Conservation (phyloP, 2,113 vertebrate genomes). For the Takifugu flavidus region DNA sequence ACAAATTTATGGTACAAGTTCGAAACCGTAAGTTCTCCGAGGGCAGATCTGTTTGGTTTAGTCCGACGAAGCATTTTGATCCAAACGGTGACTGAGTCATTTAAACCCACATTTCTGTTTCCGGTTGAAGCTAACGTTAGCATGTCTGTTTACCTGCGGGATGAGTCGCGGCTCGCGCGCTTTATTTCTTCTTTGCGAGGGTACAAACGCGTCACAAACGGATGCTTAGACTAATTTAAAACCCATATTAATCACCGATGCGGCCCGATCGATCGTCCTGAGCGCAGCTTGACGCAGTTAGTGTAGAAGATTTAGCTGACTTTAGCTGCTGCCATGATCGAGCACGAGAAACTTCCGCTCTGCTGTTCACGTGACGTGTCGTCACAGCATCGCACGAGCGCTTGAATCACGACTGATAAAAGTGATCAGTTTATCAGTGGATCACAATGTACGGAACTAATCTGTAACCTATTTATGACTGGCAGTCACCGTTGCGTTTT, state of each 20-base stretch:
- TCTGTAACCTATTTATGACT: too few species aligned
- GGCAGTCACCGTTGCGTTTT: too few species aligned
- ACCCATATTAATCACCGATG: background rate
- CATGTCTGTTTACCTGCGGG: slow-evolving; percentile 52
- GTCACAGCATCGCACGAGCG: too few species aligned
- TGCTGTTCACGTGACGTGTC: slow-evolving; percentile 40
- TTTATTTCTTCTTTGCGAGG: background rate
- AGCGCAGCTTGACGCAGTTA: background rate
- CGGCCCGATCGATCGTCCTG: background rate
- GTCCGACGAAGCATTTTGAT: too few species aligned
- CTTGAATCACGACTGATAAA: background rate
- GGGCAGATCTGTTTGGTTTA: too few species aligned
- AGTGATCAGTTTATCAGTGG: too few species aligned
- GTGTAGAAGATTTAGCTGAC: background rate
- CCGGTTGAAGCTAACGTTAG: background rate
- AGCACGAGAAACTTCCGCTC: slow-evolving; percentile 20
- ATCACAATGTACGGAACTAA: too few species aligned
- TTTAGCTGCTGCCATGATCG: slow-evolving; percentile 48
- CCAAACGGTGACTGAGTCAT: background rate
- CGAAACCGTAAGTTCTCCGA: too few species aligned
- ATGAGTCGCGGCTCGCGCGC: slow-evolving; percentile 39
- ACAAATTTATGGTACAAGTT: too few species aligned
- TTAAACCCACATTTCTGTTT: background rate
- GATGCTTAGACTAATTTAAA: background rate
- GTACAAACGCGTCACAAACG: background rate